phyloP scores from a whole-genome alignment of 2,113 vertebrate species.

The Arvicanthis niloticus region DNA sequence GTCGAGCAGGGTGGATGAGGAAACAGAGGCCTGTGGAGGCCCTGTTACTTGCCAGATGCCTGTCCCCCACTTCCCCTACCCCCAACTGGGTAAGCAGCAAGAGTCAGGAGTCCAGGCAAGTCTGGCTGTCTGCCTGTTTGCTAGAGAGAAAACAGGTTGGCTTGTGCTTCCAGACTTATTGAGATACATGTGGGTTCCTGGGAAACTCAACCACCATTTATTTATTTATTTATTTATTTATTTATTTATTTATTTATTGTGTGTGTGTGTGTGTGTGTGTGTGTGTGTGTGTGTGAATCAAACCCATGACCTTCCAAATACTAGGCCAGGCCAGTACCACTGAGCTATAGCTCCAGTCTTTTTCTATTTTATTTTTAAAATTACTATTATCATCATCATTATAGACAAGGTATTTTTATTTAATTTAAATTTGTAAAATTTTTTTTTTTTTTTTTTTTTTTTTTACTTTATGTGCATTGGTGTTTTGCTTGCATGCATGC shows the following conservation, averaged over 20 bases:
- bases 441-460: not conserved
- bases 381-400: not conserved
- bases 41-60: not conserved
- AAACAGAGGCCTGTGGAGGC: not conserved
- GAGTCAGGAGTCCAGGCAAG: not conserved
- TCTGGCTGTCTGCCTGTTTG: not conserved
- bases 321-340: not conserved
- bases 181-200: not conserved
- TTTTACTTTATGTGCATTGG: not conserved
- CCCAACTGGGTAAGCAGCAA: not conserved
- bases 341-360: not conserved
- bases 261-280: not conserved
- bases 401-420: not conserved
- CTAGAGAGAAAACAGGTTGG: not conserved
- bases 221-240: not conserved
- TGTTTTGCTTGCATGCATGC: not conserved
- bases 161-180: not conserved
- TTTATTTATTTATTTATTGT: not conserved
- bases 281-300: not conserved
- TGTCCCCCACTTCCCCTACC: no score
- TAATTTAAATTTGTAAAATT: not conserved
- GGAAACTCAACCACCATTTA: not conserved
- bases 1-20: not conserved
- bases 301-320: not conserved
- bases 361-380: not conserved